A percentile compares a stretch with the other conserved stretches of the same genome.
phyloP scores from a whole-genome alignment of 2,113 vertebrate genomes.

The Saguinus imperator region DNA sequence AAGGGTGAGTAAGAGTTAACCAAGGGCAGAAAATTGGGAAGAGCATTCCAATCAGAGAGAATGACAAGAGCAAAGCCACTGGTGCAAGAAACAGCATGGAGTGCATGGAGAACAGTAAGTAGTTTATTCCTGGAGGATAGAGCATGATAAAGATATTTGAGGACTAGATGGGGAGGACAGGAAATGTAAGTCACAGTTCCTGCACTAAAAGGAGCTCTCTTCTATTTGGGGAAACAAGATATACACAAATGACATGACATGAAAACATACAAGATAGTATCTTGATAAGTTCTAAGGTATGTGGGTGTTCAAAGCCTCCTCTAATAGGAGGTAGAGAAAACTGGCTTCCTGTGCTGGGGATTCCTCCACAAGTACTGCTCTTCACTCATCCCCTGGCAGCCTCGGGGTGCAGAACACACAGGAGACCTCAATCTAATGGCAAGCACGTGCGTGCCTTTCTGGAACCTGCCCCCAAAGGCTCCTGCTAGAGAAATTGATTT shows the following conservation, averaged over 20 bases:
- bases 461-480: not conserved
- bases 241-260: not conserved
- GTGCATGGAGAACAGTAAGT: accelerated
- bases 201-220: not conserved
- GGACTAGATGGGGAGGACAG: too few species aligned
- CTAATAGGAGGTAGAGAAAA: not conserved
- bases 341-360: not conserved
- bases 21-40: not conserved
- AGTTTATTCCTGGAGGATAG: not conserved
- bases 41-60: not conserved
- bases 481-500: not conserved
- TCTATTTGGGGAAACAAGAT: conserved; percentile 10
- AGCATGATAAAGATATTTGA: not conserved
- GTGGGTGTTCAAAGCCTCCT: not conserved
- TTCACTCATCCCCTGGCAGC: not conserved
- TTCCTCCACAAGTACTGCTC: not conserved
- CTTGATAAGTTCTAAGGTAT: not conserved
- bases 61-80: not conserved
- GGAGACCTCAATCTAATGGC: not conserved
- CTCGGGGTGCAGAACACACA: not conserved
- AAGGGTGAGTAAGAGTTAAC: not conserved
- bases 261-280: not conserved
- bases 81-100: accelerated
- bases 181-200: not conserved
- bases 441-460: not conserved